Percentiles rank a stretch among this genome's conserved stretches.
phyloP scores from a whole-genome alignment of 2,888 invertebrate species.

The Pristionchus exspectatus region DNA sequence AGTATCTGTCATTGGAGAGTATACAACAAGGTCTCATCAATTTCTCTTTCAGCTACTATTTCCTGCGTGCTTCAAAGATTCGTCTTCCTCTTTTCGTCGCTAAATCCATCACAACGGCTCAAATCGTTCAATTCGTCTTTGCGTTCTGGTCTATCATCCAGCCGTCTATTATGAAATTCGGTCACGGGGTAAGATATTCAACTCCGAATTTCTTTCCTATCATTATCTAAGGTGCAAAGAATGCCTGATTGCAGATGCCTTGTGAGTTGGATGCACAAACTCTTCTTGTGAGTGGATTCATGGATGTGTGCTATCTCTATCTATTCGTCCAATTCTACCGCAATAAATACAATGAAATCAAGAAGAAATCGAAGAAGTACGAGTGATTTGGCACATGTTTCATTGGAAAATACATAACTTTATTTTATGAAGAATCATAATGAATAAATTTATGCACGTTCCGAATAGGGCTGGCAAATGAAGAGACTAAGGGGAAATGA shows the following conservation, averaged over 20 bases:
- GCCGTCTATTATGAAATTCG: not conserved
- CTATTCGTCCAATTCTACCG: not conserved
- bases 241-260: not conserved
- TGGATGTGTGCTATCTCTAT: slow-evolving; percentile 5
- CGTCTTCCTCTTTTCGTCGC: not conserved
- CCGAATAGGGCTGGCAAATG: too few species aligned
- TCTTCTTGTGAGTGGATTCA: not conserved
- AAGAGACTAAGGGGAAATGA: too few species aligned
- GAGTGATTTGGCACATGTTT: not conserved
- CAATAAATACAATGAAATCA: not conserved
- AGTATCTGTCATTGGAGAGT: not conserved
- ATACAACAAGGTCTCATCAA: not conserved
- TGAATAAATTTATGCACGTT: too few species aligned
- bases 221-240: not conserved
- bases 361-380: not conserved
- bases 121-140: slow-evolving; percentile 17
- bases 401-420: too few species aligned
- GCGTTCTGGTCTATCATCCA: slow-evolving; percentile 3
- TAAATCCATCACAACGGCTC: not conserved
- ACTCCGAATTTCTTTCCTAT: too few species aligned
- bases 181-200: not conserved
- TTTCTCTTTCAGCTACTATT: not conserved
- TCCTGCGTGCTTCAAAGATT: not conserved
- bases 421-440: too few species aligned
- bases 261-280: not conserved